Percentiles rank a stretch among this genome's conserved stretches.
phyloP scores from a whole-genome alignment of 2,888 invertebrate species.

The Clitarchus hookeri region DNA sequence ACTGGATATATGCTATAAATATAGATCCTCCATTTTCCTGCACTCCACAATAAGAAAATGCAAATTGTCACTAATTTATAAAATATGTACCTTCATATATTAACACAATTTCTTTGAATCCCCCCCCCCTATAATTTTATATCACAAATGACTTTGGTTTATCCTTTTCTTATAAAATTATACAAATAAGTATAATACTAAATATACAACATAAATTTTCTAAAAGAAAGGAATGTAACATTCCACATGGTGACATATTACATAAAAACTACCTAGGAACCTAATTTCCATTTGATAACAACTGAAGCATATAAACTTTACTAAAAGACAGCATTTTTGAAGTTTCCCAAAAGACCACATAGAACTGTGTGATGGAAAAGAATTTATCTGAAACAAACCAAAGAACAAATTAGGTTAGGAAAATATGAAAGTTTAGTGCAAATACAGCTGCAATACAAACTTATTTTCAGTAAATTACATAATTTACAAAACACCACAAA shows the following conservation, averaged over 20 bases:
- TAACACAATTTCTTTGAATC: neutral
- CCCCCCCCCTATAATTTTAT: neutral
- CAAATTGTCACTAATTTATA: neutral
- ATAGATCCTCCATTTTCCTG: no score
- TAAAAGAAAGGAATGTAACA: neutral
- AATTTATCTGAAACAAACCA: neutral
- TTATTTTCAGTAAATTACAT: no score
- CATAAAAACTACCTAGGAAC: neutral
- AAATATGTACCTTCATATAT: neutral
- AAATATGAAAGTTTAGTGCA: no score
- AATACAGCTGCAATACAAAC: no score
- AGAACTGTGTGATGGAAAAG: neutral
- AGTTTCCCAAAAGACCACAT: neutral
- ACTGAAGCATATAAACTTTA: neutral
- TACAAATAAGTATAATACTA: neutral
- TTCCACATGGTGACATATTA: neutral
- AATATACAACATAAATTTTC: neutral
- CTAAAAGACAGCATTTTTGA: neutral
- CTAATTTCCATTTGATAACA: neutral
- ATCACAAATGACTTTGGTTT: conserved; percentile 4
- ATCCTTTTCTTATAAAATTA: neutral
- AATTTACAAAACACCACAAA: no score
- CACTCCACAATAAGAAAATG: no score
- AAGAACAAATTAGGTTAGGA: neutral
- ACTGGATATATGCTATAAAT: no score